Evolutionary conservation across 2,888 invertebrate genomes (phyloP).

Genomic region (Stenichneumon culpator): DNA sequence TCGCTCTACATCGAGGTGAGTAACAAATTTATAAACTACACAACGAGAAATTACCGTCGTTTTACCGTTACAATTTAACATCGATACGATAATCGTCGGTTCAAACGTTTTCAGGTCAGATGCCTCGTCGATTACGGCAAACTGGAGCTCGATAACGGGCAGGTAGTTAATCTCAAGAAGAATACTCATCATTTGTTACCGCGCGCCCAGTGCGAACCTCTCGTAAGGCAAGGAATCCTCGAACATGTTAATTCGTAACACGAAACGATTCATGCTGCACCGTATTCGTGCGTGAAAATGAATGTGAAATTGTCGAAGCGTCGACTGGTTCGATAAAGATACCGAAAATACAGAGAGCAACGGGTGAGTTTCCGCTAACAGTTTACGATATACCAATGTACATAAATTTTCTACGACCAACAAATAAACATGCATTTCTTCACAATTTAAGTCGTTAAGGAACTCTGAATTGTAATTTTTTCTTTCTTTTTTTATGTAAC

Average conservation of each 20-base stretch:
- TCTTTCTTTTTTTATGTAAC: neutral
- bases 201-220: constrained; percentile 94
- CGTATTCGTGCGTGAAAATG: neutral
- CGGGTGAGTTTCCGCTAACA: neutral
- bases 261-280: neutral
- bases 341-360: neutral
- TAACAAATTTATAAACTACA: neutral
- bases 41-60: too few relatives aligned
- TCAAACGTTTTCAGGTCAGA: constrained; percentile 86
- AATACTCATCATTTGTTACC: constrained; percentile 97
- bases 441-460: neutral
- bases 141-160: constrained; percentile 97
- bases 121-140: constrained; percentile 97
- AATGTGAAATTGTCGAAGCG: neutral
- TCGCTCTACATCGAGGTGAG: constrained; percentile 94
- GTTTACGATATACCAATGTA: neutral
- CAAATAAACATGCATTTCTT: neutral
- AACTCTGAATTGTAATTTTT: too few relatives aligned
- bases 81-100: constrained; percentile 2
- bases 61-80: neutral
- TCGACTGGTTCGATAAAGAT: neutral
- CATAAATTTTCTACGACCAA: constrained; percentile 20
- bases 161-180: constrained; percentile 94
- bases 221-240: constrained; percentile 95
- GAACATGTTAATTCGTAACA: constrained; percentile 88